Conservation (phyloP, 92 coral and sea anemone species). For the Galaxea fascicularis region DNA sequence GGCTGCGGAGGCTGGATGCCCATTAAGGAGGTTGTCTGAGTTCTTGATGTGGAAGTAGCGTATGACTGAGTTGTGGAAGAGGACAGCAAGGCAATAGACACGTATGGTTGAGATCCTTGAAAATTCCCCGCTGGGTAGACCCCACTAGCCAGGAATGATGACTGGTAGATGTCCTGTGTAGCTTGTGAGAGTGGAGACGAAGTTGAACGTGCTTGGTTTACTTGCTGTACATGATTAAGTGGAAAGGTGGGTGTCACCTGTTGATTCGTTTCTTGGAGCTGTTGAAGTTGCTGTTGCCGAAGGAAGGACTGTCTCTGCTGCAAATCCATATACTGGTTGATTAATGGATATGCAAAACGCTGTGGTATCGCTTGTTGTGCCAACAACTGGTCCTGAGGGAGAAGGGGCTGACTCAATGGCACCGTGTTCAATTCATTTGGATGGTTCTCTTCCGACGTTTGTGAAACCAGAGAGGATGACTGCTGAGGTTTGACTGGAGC, state of each 20-base stretch:
- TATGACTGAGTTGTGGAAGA: constrained; percentile 87
- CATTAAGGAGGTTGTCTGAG: constrained; percentile 82
- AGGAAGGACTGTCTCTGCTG: constrained; percentile 83
- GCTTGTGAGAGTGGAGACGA: constrained; percentile 94
- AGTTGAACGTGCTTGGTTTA: constrained; percentile 81
- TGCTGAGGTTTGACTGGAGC: constrained; percentile 85
- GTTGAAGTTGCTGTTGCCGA: constrained; percentile 82
- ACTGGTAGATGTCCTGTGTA: constrained; percentile 79
- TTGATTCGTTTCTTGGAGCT: constrained; percentile 70
- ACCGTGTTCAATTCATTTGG: constrained; percentile 74
- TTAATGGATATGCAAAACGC: constrained; percentile 75
- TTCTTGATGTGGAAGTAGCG: constrained; percentile 72
- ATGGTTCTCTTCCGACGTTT: constrained; percentile 68
- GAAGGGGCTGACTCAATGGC: constrained; percentile 63
- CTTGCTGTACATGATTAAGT: constrained; percentile 47
- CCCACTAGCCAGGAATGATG: constrained; percentile 71
- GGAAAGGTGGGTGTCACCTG: constrained; percentile 57
- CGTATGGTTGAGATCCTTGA: constrained; percentile 83
- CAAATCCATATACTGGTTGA: constrained; percentile 64
- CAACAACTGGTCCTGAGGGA: constrained; percentile 76
- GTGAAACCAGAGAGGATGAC: constrained; percentile 59
- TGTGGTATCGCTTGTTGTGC: constrained; percentile 73
- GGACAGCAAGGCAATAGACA: constrained; percentile 82
- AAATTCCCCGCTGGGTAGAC: constrained; percentile 86
- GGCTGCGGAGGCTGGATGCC: constrained; percentile 80